Base-by-base conservation (phyloP, 2,888 invertebrate genomes). In the Tinea pellionella region DNA sequence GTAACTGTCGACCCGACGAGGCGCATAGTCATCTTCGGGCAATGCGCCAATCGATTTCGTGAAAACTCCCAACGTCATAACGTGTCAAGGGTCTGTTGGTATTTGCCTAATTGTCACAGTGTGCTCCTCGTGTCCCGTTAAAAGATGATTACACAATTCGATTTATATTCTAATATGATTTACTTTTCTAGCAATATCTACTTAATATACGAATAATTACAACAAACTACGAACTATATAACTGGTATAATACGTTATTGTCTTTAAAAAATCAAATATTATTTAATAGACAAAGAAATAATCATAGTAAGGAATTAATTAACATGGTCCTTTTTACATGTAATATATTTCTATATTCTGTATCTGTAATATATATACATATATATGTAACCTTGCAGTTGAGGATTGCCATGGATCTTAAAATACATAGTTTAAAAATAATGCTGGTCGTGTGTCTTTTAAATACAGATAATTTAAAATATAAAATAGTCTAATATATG, bases 31-130 rank as follows among this genome's bases (percentile, higher is more conserved):
- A 62, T 63, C 61, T 63, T 66, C 67, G 69, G 78, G 78, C 77
- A 72, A 59, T 61, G 59, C 65, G 75, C 77, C 78, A 78, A 77
- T 73, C 73, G 71, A 74, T 77, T 70, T 70, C 66, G 65, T 69
- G 66, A 70, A 73, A 69, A 68, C 66, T 65, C 64, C 63, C 64
- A 59, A 61, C 64, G 64, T 63, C 63, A 64, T 63, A 61, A 24
- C 62, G 63, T 67, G 67, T 70, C 67, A 74, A 73, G 70, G 73
- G 70, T 69, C 63, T 66, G 65, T 67, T 69, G 66, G 62, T 65
- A 63, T 59, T 51, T 29, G 57, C 18, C n/a, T 24, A 24, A 53
- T n/a, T n/a, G 19, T 53, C 11, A 7, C 13, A 4, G 4, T 16
- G 9, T 15, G 41, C 15, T 47, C 13, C 8, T 15, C 6, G 9